Base-by-base conservation (phyloP, 2,797 vertebrate species). In the Syngnathus acus region DNA sequence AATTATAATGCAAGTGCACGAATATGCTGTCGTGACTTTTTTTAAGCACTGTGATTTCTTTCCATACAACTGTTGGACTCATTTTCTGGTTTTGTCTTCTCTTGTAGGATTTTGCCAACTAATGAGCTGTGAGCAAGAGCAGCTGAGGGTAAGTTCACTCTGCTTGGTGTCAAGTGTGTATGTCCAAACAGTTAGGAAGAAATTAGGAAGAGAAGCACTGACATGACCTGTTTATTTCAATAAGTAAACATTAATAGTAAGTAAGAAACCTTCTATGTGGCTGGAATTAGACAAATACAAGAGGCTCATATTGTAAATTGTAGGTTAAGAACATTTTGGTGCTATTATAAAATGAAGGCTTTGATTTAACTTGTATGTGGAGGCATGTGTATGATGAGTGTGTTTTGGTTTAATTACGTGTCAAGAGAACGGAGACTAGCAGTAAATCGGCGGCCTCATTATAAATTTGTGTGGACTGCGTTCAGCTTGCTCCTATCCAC, bases 41-140 rank as follows among this genome's bases (percentile, higher is more conserved):
- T 38, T 38, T 7, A 17, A 58, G 4, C 3, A 38, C 8, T 16
- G 5, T 58, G 16, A 26, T 38, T 8, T 58, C 26, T 57, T 17
- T 0, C 14, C 9, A 55, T 55, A 17, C 55, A 9, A 38, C 23
- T 14, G 13, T n/a, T 14, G 32, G 11, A 10, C 9, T 32, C 10
- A 58, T 38, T 38, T 32, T 38, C 32, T 37, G 55, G 55, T 58
- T 58, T n/a, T 60, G 16, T 60, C 38, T 47, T 62, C 39, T 62
- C 40, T 47, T 26, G 21, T 47, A 63, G 61, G 23, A 87, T 89
- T 90, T 82, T 90, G 91, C 80, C 91, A 92, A 83, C 93, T 92
- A 90, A 95, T 95, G 93, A 95, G 85, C 89, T 92, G 92, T 91
- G 93, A 92, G 85, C 88, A 87, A 78, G 91, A 92, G 71, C 90